A percentile compares a stretch with the other conserved stretches of the same genome.
Conservation (phyloP, 2,888 invertebrate genomes). For the Sphaerophoria rueppellii region DNA sequence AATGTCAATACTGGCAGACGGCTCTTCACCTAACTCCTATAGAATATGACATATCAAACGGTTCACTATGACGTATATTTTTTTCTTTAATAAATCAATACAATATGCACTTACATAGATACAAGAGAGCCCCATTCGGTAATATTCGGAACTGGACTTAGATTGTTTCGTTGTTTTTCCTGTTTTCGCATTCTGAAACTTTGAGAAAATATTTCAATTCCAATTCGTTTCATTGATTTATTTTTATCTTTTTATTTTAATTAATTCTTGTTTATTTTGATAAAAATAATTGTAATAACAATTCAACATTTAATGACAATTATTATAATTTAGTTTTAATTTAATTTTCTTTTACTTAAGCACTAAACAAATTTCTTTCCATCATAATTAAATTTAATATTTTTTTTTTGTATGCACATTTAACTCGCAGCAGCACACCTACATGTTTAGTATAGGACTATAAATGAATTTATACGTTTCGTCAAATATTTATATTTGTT, state of each 20-base stretch:
- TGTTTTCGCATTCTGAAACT: no score
- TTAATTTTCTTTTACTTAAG: conserved; percentile 49
- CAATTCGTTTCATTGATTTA: no score
- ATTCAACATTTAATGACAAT: conserved; percentile 48
- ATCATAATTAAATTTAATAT: conserved; percentile 24
- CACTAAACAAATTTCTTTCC: conserved; percentile 35
- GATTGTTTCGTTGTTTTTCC: no score
- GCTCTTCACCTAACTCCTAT: no score
- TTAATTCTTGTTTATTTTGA: conserved; percentile 17
- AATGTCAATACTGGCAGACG: no score
- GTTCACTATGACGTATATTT: conserved; percentile 2
- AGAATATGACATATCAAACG: neutral
- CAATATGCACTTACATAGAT: no score
- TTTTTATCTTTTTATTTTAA: conserved; percentile 15
- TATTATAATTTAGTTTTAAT: conserved; percentile 52
- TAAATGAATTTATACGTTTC: conserved; percentile 13
- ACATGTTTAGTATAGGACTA: conserved; percentile 52
- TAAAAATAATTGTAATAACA: conserved; percentile 58
- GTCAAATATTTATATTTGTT: neutral
- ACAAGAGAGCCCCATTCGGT: no score
- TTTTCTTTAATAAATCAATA: neutral
- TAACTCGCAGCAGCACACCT: conserved; percentile 63
- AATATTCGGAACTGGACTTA: no score
- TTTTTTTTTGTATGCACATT: conserved; percentile 30
- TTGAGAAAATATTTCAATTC: no score